Evolutionary conservation across 2,113 vertebrate genomes (phyloP).

Genomic region (Vireo altiloquus): DNA sequence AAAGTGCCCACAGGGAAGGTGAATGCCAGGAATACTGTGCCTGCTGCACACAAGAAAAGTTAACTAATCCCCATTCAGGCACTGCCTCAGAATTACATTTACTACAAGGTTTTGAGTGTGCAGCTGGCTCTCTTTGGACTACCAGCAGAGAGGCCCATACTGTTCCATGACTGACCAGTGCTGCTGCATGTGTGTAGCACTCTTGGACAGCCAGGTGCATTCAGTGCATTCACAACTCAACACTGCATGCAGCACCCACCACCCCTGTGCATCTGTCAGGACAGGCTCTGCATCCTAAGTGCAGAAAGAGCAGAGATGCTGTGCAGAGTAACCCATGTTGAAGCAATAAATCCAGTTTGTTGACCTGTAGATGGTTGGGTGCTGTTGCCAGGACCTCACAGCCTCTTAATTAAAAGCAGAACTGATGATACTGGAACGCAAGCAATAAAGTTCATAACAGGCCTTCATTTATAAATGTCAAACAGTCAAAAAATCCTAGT

Average conservation of each 20-base stretch:
- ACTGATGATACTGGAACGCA: background rate
- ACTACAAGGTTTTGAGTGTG: background rate
- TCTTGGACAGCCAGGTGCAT: background rate
- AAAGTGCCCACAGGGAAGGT: background rate
- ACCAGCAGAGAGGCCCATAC: background rate
- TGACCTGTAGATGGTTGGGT: background rate
- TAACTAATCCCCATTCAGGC: background rate
- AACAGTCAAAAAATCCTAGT: background rate
- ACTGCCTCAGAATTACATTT: background rate
- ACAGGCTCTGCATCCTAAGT: background rate
- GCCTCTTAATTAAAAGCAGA: background rate
- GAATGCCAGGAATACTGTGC: background rate
- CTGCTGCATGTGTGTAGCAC: background rate
- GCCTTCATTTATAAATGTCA: background rate
- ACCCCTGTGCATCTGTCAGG: background rate
- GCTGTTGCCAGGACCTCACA: background rate
- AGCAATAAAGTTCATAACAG: background rate
- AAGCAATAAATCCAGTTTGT: background rate
- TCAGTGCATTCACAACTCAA: background rate
- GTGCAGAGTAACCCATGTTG: background rate
- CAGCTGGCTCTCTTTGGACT: background rate
- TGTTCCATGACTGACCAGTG: background rate
- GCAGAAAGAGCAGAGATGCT: background rate
- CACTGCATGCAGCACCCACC: background rate
- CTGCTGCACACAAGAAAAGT: background rate